Conservation (phyloP, 2,113 vertebrate genomes). For the Oncorhynchus clarkii region DNA sequence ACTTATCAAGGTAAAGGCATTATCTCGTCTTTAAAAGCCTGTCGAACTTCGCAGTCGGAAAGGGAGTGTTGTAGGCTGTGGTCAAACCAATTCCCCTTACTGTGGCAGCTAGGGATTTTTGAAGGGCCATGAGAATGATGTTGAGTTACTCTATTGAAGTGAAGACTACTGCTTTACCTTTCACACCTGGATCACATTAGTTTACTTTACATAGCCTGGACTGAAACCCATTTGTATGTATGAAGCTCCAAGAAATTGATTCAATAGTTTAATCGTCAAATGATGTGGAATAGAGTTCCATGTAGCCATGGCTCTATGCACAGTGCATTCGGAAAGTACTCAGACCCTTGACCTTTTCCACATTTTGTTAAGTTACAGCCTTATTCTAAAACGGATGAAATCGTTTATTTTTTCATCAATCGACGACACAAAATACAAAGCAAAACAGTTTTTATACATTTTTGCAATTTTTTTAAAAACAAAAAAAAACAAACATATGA, state of each 20-base stretch:
- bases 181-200: slow-evolving; percentile 32
- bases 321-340: too few species aligned
- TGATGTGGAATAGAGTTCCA: too few species aligned
- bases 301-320: too few species aligned
- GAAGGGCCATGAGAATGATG: slow-evolving; percentile 13
- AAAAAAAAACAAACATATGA: too few species aligned
- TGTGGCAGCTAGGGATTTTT: not conserved
- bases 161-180: slow-evolving; percentile 37
- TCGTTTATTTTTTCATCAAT: too few species aligned
- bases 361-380: too few species aligned
- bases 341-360: too few species aligned
- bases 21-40: slow-evolving; percentile 36
- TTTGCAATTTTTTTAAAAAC: too few species aligned
- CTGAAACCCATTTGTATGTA: slow-evolving; percentile 11
- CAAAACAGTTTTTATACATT: too few species aligned
- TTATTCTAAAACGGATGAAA: too few species aligned
- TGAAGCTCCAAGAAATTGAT: not conserved
- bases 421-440: too few species aligned
- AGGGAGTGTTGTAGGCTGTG: slow-evolving; percentile 8
- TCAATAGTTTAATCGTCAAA: too few species aligned
- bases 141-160: slow-evolving; percentile 21
- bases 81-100: slow-evolving; percentile 15
- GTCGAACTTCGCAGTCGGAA: slow-evolving; percentile 20
- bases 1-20: slow-evolving; percentile 31
- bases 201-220: slow-evolving; percentile 7